Evolutionary conservation across 2,888 invertebrate species (phyloP).

Genomic region (Mesorhabditis spiculigera): DNA sequence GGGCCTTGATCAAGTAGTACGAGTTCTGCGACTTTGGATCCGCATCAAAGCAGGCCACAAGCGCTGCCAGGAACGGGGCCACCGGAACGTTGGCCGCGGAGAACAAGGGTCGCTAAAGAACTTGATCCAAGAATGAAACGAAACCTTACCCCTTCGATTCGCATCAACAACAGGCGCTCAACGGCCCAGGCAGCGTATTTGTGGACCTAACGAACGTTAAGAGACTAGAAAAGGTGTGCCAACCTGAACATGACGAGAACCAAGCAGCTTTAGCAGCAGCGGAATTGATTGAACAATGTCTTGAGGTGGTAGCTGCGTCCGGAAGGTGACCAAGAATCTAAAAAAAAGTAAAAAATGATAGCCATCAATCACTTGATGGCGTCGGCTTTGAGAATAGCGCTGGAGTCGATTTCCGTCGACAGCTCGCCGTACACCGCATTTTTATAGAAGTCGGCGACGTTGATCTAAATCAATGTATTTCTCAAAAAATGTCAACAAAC

Average conservation of each 20-base stretch:
- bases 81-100: slow-evolving; percentile 69
- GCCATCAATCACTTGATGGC: slow-evolving; percentile 73
- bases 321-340: slow-evolving; percentile 80
- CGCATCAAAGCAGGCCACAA: slow-evolving; percentile 73
- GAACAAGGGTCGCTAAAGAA: slow-evolving; percentile 58
- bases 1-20: slow-evolving; percentile 93
- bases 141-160: slow-evolving; percentile 2
- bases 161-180: slow-evolving; percentile 76
- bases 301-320: slow-evolving; percentile 80
- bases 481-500: slow-evolving; percentile 16
- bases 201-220: slow-evolving; percentile 75
- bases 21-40: slow-evolving; percentile 76
- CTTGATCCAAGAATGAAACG: neutral
- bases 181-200: slow-evolving; percentile 89
- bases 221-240: slow-evolving; percentile 65
- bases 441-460: slow-evolving; percentile 82
- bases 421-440: slow-evolving; percentile 83
- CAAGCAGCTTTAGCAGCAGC: slow-evolving; percentile 14
- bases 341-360: slow-evolving; percentile 1
- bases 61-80: slow-evolving; percentile 72
- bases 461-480: slow-evolving; percentile 64
- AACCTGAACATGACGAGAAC: slow-evolving; percentile 70
- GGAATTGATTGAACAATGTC: slow-evolving; percentile 71
- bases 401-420: slow-evolving; percentile 63
- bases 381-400: slow-evolving; percentile 80